Percentiles rank a stretch among this genome's conserved stretches.
Evolutionary conservation across 2,113 vertebrate species (phyloP).

Genomic region (Syrrhaptes paradoxus): DNA sequence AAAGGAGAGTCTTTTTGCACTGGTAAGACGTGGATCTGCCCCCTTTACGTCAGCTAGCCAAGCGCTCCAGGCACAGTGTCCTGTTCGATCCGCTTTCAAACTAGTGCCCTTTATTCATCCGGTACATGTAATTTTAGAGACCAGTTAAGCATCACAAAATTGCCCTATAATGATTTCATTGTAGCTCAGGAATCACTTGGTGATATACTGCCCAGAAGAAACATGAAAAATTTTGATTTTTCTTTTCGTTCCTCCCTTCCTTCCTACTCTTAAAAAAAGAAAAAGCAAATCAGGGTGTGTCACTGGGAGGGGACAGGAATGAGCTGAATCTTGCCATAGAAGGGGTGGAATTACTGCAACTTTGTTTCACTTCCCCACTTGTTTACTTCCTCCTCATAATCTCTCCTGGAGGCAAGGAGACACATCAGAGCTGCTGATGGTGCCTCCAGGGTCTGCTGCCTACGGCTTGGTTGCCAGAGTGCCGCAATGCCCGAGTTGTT

Average conservation of each 20-base stretch:
- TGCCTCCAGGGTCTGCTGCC: neutral
- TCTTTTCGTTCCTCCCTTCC: neutral
- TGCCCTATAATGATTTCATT: neutral
- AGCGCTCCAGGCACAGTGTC: neutral
- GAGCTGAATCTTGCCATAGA: neutral
- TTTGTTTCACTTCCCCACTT: neutral
- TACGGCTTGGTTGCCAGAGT: neutral
- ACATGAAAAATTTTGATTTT: neutral
- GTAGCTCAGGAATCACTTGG: neutral
- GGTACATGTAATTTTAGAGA: neutral
- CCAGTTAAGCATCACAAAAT: neutral
- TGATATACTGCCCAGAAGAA: neutral
- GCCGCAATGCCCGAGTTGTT: neutral
- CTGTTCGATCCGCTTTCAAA: neutral
- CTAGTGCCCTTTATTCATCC: neutral
- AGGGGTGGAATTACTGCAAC: neutral
- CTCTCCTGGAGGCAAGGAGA: neutral
- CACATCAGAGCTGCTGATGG: neutral
- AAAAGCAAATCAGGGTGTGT: neutral
- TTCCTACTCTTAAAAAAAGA: neutral
- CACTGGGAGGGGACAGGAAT: neutral
- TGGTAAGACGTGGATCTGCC: constrained; percentile 73
- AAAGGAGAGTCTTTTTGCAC: constrained; percentile 92
- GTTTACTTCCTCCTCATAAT: neutral
- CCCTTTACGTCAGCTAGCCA: neutral